phyloP scores from a whole-genome alignment of 2,797 vertebrate genomes.

The Neosalanx taihuensis region DNA sequence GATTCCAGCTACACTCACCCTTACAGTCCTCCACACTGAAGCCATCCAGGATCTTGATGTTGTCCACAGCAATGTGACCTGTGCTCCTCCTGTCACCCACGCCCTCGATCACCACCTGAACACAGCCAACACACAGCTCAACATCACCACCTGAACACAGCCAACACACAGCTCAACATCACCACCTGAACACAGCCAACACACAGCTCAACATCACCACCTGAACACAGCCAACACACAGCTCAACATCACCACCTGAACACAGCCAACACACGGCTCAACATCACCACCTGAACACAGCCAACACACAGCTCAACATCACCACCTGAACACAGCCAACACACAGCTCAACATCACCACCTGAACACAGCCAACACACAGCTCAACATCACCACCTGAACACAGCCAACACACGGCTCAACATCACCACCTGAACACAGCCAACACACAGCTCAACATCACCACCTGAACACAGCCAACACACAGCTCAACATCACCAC shows the following conservation, averaged over 20 bases:
- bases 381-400: too few species aligned
- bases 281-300: not conserved
- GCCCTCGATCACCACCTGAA: slow-evolving; percentile 92
- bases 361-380: not conserved
- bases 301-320: too few species aligned
- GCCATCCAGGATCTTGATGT: slow-evolving; percentile 87
- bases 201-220: not conserved
- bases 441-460: too few species aligned
- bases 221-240: too few species aligned
- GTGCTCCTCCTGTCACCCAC: slow-evolving; percentile 88
- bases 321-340: too few species aligned
- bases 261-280: too few species aligned
- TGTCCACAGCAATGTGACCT: slow-evolving; percentile 95
- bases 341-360: slow-evolving; percentile 62
- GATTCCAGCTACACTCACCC: slow-evolving; percentile 71
- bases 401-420: too few species aligned
- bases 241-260: slow-evolving; percentile 39
- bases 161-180: not conserved
- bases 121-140: not conserved
- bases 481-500: too few species aligned
- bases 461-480: too few species aligned
- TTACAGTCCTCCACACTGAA: slow-evolving; percentile 82
- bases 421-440: too few species aligned
- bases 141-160: slow-evolving; percentile 11
- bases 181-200: not conserved